Evolutionary conservation across 2,888 invertebrate genomes (phyloP).

Genomic region (Gymnoscelis rufifasciata): DNA sequence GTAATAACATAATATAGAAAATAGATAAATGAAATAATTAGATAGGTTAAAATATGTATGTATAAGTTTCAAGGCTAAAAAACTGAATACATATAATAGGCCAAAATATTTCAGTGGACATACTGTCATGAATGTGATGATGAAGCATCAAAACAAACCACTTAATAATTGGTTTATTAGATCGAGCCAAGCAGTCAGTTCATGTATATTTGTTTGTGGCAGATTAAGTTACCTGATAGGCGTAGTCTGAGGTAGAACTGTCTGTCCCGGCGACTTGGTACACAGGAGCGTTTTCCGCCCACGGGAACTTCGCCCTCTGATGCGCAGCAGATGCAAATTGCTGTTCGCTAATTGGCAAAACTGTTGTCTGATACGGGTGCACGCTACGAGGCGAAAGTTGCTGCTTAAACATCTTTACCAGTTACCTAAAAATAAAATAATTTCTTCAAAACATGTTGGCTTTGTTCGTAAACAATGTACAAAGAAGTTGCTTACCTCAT

Average conservation of each 20-base stretch:
- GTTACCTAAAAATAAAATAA: conserved; percentile 35
- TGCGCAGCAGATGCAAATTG: conserved; percentile 66
- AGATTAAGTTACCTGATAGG: conserved; percentile 55
- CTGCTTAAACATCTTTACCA: conserved; percentile 67
- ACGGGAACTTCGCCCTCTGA: conserved; percentile 71
- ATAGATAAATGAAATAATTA: no score
- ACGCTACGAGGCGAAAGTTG: conserved; percentile 67
- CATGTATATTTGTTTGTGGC: no score
- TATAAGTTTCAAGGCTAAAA: no score
- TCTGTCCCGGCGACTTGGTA: conserved; percentile 69
- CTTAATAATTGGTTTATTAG: no score
- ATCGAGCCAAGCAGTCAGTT: no score
- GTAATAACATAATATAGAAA: no score
- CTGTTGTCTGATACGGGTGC: conserved; percentile 73
- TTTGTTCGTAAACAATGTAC: conserved; percentile 17
- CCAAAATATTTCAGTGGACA: no score
- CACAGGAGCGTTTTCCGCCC: conserved; percentile 63
- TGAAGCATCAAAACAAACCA: no score
- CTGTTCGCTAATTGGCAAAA: conserved; percentile 68
- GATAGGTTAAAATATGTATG: no score
- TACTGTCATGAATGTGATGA: no score
- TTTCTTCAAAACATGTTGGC: conserved; percentile 23
- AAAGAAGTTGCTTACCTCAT: conserved; percentile 23
- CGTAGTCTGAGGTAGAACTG: conserved; percentile 72
- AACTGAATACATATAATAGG: no score